A percentile compares a stretch with the other conserved stretches of the same genome.
phyloP scores from a whole-genome alignment of 2,888 invertebrate genomes.

The Agriopis marginaria region DNA sequence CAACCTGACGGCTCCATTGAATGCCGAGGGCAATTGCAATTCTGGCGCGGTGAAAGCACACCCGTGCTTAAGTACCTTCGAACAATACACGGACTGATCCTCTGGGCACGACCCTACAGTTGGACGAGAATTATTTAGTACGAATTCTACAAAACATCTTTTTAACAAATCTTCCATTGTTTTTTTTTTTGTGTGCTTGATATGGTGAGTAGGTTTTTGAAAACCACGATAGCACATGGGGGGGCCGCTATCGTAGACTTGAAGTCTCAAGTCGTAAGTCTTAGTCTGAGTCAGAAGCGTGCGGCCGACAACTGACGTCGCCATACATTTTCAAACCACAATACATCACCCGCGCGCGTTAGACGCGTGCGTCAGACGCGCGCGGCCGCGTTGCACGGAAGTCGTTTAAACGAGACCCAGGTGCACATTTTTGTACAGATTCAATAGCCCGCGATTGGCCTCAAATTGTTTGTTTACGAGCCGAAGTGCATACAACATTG shows the following conservation, averaged over 20 bases:
- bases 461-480: constrained; percentile 32
- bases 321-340: no score
- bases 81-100: constrained; percentile 31
- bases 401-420: neutral
- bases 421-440: neutral
- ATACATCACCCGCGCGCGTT: no score
- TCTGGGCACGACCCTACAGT: constrained; percentile 17
- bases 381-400: no score
- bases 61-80: constrained; percentile 28
- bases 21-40: constrained; percentile 30
- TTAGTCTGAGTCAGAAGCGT: no score
- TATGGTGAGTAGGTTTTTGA: no score
- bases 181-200: constrained; percentile 5
- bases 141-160: constrained; percentile 19
- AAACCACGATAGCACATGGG: no score
- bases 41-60: constrained; percentile 30
- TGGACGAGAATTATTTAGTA: constrained; percentile 34
- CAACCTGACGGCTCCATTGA: constrained; percentile 29
- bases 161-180: constrained; percentile 2
- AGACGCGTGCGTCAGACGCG: no score
- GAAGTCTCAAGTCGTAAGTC: no score
- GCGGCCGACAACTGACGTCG: no score
- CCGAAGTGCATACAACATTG: constrained; percentile 33
- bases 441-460: constrained; percentile 17
- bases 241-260: no score